Conservation (phyloP, 2,113 vertebrate genomes). For the Pteruthius melanotis region DNA sequence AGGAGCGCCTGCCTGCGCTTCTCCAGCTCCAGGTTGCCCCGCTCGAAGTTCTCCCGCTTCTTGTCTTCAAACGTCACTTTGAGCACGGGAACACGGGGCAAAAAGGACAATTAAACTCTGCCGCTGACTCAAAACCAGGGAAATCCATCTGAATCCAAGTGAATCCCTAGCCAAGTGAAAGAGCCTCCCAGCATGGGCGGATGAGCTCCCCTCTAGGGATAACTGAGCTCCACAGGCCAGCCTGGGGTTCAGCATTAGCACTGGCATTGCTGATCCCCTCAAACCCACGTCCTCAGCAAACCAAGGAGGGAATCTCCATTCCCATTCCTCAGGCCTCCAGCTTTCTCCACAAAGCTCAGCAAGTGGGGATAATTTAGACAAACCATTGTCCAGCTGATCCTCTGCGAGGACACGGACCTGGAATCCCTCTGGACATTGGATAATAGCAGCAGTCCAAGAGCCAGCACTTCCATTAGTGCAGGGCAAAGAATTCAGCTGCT, state of each 20-base stretch:
- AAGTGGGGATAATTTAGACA: not conserved
- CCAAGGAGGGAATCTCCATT: not conserved
- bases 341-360: not conserved
- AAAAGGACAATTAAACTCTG: not conserved
- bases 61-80: constrained; percentile 96
- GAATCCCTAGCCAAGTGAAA: too few relatives aligned
- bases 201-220: not conserved
- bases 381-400: not conserved
- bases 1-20: constrained; percentile 90
- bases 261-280: not conserved
- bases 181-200: not conserved
- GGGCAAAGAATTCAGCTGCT: not conserved
- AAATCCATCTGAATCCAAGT: fast-evolving
- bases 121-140: not conserved
- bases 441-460: not conserved
- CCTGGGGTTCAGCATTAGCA: not conserved
- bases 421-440: not conserved
- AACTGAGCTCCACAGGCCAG: not conserved
- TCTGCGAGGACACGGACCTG: not conserved
- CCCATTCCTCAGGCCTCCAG: not conserved
- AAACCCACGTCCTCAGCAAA: not conserved
- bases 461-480: not conserved
- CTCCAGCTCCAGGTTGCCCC: constrained; percentile 95
- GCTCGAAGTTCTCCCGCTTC: constrained; percentile 97
- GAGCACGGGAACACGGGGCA: not conserved